A percentile compares a stretch with the other conserved stretches of the same genome.
phyloP scores from a whole-genome alignment of 2,888 invertebrate species.

The Hemicrepidius hirtus region DNA sequence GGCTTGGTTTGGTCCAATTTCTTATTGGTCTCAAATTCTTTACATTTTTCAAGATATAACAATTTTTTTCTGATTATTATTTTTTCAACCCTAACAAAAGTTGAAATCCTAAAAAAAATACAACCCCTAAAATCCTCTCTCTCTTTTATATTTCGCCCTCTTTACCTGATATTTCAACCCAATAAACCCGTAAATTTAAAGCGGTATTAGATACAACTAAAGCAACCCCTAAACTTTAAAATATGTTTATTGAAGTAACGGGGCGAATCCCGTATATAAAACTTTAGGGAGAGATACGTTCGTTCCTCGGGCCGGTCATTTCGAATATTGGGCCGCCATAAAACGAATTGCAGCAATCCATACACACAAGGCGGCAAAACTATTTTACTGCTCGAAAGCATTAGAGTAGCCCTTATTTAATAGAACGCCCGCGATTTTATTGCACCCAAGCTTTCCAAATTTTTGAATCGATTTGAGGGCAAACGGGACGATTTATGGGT shows the following conservation, averaged over 20 bases:
- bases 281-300: slow-evolving; percentile 5
- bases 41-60: too few species aligned
- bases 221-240: slow-evolving; percentile 19
- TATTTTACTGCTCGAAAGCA: slow-evolving; percentile 41
- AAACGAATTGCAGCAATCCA: slow-evolving; percentile 49
- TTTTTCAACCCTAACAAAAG: too few species aligned
- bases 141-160: slow-evolving; percentile 18
- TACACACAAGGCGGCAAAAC: slow-evolving; percentile 43
- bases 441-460: slow-evolving; percentile 5
- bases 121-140: slow-evolving; percentile 19
- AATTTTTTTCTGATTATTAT: too few species aligned
- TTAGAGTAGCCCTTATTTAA: slow-evolving; percentile 33
- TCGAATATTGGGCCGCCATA: slow-evolving; percentile 43
- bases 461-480: not conserved
- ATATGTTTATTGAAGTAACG: slow-evolving; percentile 26
- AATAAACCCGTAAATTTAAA: slow-evolving; percentile 27
- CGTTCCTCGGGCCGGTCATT: slow-evolving; percentile 30
- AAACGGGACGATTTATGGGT: not conserved
- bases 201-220: not conserved
- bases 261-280: slow-evolving; percentile 19
- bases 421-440: slow-evolving; percentile 21
- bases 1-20: too few species aligned
- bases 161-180: slow-evolving; percentile 2
- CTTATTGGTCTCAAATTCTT: too few species aligned
- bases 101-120: not conserved